A percentile compares a stretch with the other conserved stretches of the same genome.
phyloP scores from a whole-genome alignment of 2,888 invertebrate genomes.

The Agonopterix heracliana region DNA sequence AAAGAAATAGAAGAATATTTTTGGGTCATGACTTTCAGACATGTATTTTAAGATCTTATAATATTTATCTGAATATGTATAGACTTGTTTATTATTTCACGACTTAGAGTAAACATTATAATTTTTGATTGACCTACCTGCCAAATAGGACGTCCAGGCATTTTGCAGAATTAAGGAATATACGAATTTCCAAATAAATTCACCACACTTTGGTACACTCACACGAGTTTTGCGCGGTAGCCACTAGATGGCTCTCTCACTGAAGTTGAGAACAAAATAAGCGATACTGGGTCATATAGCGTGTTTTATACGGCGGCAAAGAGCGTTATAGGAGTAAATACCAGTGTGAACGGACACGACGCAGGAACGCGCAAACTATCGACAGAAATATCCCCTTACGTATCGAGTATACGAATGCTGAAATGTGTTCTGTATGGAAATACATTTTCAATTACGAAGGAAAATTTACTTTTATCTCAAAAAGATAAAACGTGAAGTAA shows the following conservation, averaged over 20 bases:
- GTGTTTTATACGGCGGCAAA: slow-evolving; percentile 70
- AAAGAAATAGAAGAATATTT: no score
- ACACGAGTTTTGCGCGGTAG: slow-evolving; percentile 43
- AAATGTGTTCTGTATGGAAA: slow-evolving; percentile 29
- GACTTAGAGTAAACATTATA: no score
- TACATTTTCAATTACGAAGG: slow-evolving; percentile 10
- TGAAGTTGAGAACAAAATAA: slow-evolving; percentile 70
- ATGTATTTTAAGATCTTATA: no score
- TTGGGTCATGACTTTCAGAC: no score
- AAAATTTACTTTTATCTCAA: no score
- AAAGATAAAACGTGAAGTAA: no score
- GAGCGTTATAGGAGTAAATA: slow-evolving; percentile 56
- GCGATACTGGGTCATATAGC: slow-evolving; percentile 64
- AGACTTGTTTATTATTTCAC: no score
- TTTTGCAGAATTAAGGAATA: slow-evolving; percentile 41
- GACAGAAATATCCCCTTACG: slow-evolving; percentile 67
- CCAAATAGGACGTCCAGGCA: slow-evolving; percentile 87
- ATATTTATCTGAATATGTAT: no score
- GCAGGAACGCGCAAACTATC: slow-evolving; percentile 55
- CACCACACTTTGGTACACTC: slow-evolving; percentile 40
- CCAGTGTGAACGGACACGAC: slow-evolving; percentile 61
- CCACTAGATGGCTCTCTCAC: slow-evolving; percentile 73
- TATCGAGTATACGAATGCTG: slow-evolving; percentile 37
- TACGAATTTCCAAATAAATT: slow-evolving; percentile 34
- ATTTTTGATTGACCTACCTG: slow-evolving; percentile 68